Percentiles rank a stretch among this genome's conserved stretches.
phyloP scores from a whole-genome alignment of 2,113 vertebrate species.

The Syngnathoides biaculeatus region DNA sequence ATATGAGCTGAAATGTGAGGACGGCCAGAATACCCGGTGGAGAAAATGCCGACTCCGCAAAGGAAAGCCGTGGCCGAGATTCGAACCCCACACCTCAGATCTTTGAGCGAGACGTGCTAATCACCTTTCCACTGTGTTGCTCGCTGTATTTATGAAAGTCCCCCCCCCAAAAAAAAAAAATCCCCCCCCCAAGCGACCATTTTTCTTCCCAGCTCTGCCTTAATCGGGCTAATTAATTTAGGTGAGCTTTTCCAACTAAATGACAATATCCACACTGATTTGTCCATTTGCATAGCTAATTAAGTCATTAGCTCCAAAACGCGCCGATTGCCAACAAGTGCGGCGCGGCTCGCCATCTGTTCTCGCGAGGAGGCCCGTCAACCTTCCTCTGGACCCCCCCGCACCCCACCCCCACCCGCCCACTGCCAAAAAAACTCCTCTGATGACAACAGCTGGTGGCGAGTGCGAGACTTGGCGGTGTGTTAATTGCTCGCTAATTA shows the following conservation, averaged over 20 bases:
- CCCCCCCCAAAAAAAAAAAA: neutral
- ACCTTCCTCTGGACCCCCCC: conserved; percentile 79
- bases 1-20: neutral
- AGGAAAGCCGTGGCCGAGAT: neutral
- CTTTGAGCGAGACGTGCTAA: neutral
- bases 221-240: conserved; percentile 99
- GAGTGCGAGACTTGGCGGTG: conserved; percentile 71
- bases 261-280: conserved; percentile 97
- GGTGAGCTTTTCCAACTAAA: conserved; percentile 94
- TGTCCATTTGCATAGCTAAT: conserved; percentile 99
- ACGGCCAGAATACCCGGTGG: neutral
- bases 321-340: conserved; percentile 95
- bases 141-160: conserved; percentile 52
- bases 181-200: conserved; percentile 51
- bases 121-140: neutral
- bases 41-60: neutral
- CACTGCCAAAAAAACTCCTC: conserved; percentile 64
- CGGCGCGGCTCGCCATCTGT: conserved; percentile 96
- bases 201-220: conserved; percentile 83
- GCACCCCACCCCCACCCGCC: too few relatives aligned
- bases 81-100: neutral
- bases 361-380: conserved; percentile 87
- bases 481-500: conserved; percentile 85
- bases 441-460: conserved; percentile 85
- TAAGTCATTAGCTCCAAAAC: conserved; percentile 95